phyloP scores from a whole-genome alignment of 1,140 invertebrate genomes.

The Lepidostoma basale region DNA sequence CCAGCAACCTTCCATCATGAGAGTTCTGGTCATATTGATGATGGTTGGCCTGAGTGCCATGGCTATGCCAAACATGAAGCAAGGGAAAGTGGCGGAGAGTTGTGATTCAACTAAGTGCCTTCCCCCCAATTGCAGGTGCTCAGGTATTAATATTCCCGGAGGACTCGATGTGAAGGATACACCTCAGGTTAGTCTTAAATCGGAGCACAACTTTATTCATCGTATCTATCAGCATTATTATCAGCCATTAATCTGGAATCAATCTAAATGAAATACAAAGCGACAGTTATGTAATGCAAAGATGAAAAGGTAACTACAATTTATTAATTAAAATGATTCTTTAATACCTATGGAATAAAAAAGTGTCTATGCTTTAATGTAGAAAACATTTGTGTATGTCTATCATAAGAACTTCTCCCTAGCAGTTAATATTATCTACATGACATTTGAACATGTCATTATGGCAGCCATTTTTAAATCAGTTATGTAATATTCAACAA shows the following conservation, averaged over 20 bases:
- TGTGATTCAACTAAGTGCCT: conserved; percentile 49
- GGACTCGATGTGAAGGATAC: conserved; percentile 49
- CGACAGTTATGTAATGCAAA: no score
- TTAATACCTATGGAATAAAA: no score
- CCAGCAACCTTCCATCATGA: conserved; percentile 7
- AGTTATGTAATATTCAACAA: no score
- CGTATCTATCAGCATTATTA: not conserved
- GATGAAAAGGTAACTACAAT: no score
- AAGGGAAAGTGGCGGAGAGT: not conserved
- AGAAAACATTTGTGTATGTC: no score
- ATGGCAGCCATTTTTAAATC: no score
- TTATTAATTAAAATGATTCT: no score
- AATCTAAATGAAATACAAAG: no score
- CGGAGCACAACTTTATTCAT: not conserved
- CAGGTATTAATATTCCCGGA: conserved; percentile 50
- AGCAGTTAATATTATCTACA: no score
- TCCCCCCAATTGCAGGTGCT: conserved; percentile 61
- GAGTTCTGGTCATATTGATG: conserved; percentile 7
- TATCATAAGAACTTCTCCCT: no score
- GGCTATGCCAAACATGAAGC: not conserved
- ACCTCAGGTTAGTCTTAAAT: conserved; percentile 55
- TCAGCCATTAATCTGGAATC: not conserved
- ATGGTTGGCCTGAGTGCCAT: conserved; percentile 1
- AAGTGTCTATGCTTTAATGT: no score
- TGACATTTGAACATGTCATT: no score